Base-by-base conservation (phyloP, 2,888 invertebrate species). In the Macrostomum cliftonense region DNA sequence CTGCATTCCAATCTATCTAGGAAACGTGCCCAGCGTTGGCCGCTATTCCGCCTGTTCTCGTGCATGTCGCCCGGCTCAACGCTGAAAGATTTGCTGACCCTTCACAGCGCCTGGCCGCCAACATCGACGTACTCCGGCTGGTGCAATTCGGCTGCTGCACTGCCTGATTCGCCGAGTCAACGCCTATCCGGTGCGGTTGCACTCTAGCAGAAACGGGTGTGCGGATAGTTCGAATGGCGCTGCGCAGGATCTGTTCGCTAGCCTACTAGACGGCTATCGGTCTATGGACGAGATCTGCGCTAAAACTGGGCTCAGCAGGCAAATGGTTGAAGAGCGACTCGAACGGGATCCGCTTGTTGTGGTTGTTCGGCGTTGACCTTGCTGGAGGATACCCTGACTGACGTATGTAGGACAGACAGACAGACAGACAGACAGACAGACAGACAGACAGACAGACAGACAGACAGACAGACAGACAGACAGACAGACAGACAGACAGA, bases 271-370 rank as follows among this genome's bases (percentile, higher is more conserved):
- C 4, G 54, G 72, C 20, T 61, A 65, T 43, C 59, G 60, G 14
- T 83, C 80, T 64, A 77, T 81, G 50, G 89, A 91, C 71, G 85
- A 88, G 70, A 87, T 91, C 59, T 88, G 89, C 69, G 84, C 86
- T 63, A 77, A 80, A 51, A 81, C 82, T 12, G 65, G 67, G 9
- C 28, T 28, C 5, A 28, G 28, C 28, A 4, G 28, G 28, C 28
- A 28, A 9, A 28, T 28, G 28, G 28, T 28, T 28, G 28, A 28
- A 28, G 28, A 28, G 9, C 28, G 28, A 28, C 28, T 28, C 4
- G 28, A 28, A 28, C 28, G 28, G 28, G 28, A 28, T 28, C 9
- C 28, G 9, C 28, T 28, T 28, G 28, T 28, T 4, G 28, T 28
- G 28, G 28, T 28, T 28, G 9, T 28, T 7, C 4, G 28, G 9